Evolutionary conservation across 2,797 vertebrate species (phyloP).

Genomic region (Syngnathus rostellatus): DNA sequence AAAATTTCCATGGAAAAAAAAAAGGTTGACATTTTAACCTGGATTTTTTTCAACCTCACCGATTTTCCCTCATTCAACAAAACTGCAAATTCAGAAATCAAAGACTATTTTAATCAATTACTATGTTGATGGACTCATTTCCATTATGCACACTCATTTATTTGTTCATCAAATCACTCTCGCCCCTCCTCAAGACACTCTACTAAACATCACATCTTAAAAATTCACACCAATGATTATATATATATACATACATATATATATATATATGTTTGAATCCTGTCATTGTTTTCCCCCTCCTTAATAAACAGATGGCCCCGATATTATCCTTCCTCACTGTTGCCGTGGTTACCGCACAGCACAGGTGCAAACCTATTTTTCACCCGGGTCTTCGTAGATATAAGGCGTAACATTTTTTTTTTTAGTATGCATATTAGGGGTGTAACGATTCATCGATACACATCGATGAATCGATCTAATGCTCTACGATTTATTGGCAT

Average conservation of each 20-base stretch:
- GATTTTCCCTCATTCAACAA: not conserved
- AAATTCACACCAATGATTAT: not conserved
- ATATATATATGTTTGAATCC: constrained; percentile 7
- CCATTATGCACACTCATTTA: too few species aligned
- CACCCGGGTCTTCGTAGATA: constrained; percentile 10
- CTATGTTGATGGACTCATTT: not conserved
- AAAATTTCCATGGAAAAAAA: too few species aligned
- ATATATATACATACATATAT: constrained; percentile 2
- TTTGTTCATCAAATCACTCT: too few species aligned
- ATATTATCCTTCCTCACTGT: constrained; percentile 48
- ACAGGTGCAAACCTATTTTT: constrained; percentile 46
- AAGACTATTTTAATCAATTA: not conserved
- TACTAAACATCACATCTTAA: not conserved
- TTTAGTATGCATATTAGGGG: constrained; percentile 1
- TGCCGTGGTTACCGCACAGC: constrained; percentile 59
- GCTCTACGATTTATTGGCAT: too few species aligned
- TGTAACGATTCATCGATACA: too few species aligned
- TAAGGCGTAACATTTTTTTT: not conserved
- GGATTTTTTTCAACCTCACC: not conserved
- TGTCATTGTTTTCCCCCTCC: constrained; percentile 5
- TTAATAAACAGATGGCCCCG: constrained; percentile 48
- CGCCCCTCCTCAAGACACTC: too few species aligned
- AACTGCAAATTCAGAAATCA: not conserved
- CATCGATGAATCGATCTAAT: too few species aligned
- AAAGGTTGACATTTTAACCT: not conserved